These are phyloP conservation scores for Heteromyza rotundicornis DNA, from an alignment of 2,888 invertebrate species.

Conservation along the genomic window DNA sequence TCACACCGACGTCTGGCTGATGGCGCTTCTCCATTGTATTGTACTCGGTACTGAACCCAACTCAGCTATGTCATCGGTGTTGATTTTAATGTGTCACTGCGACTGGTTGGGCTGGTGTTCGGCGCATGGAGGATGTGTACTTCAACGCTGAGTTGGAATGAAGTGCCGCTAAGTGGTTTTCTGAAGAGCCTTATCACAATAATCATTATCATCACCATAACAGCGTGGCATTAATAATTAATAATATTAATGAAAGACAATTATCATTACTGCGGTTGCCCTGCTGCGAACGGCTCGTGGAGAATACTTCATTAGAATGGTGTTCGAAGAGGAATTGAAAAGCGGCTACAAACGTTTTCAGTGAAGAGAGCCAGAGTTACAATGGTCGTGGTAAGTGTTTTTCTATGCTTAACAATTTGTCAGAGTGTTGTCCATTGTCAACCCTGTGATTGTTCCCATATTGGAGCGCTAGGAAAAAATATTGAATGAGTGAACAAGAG, in stretches of 20 bases:
- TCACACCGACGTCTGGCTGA: too few relatives aligned
- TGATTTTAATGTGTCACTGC: conserved; percentile 20
- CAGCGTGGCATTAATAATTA: conserved; percentile 33
- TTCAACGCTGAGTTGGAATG: neutral
- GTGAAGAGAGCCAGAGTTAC: too few relatives aligned
- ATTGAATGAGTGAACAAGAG: too few relatives aligned
- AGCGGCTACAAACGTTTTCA: too few relatives aligned
- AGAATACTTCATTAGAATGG: too few relatives aligned
- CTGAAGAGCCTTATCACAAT: conserved; percentile 4
- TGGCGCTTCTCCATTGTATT: neutral
- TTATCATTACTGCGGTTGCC: conserved; percentile 38
- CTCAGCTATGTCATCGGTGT: conserved; percentile 10
- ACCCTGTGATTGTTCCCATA: too few relatives aligned
- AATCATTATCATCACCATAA: conserved; percentile 3
- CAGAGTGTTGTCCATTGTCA: too few relatives aligned
- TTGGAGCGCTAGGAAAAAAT: too few relatives aligned
- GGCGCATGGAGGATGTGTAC: neutral
- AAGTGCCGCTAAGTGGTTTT: conserved; percentile 3
- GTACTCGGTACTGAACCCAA: neutral
- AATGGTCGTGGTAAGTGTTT: too few relatives aligned
- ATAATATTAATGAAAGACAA: conserved; percentile 50
- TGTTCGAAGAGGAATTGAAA: too few relatives aligned
- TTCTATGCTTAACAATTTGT: too few relatives aligned
- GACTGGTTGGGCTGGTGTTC: neutral
- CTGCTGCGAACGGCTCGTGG: too few relatives aligned